Evolutionary conservation across 2,888 invertebrate species (phyloP), one percentile per base, ranked within the genome.

Genomic region (Iselma pallidipennis): DNA sequence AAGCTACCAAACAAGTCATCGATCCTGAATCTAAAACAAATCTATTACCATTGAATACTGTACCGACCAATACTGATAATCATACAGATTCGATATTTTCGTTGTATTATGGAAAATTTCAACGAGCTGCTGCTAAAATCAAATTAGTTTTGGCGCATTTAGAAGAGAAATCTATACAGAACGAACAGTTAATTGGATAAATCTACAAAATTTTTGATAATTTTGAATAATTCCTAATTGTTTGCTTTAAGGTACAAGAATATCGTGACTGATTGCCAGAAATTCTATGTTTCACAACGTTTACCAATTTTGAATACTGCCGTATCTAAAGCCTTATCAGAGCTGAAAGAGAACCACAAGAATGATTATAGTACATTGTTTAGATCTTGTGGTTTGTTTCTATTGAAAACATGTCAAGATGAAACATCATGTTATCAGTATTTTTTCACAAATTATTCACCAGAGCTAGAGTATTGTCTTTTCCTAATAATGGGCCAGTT

Each of bases 91-190:
- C 90, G 0, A 89, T 91, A 28, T 92, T 88, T 83, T 95, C 91
- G 50, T 88, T 88, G 31, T 97, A 95, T 76, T 98, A 98, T 77
- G 97, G 97, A 0, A 95, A 96, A 82, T 98, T 98, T 79, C 94
- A 96, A 79, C 91, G 94, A 0, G 91, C 94, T n/a, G 91, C 97
- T 0, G 89, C 91, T 0, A 92, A 94, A 77, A 86, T 96, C 1
- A 91, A 88, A 73, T 86, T 89, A 61, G 86, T 98, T 7, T 90
- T 96, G 48, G 87, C 89, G 63, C 89, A 95, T 72, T 85, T 98
- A 25, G 97, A 98, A 80, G 83, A 86, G 1, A 86, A 95, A 56
- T 85, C 90, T 0, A 88, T 89, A 54, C 87, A 85, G 63, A 89
- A 89, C 77, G 83, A 88, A 37, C 94, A 94, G 87, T 95, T 83